Evolutionary conservation across 1,140 invertebrate species (phyloP).

Genomic region (Leptopilina boulardi): DNA sequence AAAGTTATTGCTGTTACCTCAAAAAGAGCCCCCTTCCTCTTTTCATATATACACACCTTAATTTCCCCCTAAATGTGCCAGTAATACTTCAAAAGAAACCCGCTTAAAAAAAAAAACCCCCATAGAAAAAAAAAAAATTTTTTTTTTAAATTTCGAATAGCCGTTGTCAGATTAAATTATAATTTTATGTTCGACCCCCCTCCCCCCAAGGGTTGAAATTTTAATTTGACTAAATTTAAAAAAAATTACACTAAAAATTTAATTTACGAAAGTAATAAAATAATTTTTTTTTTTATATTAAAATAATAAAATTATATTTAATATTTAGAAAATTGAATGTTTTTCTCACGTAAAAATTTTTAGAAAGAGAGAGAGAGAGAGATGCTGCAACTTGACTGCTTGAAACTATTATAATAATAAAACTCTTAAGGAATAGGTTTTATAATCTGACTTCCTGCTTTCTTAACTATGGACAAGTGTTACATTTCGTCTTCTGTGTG

Average conservation of each 20-base stretch:
- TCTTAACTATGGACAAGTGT: slow-evolving; percentile 52
- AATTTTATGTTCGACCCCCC: background rate
- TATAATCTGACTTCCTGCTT: slow-evolving; percentile 47
- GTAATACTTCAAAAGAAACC: slow-evolving; percentile 37
- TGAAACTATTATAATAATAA: slow-evolving; percentile 44
- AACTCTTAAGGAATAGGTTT: slow-evolving; percentile 34
- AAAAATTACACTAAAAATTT: too few species aligned
- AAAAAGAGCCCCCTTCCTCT: slow-evolving; percentile 49
- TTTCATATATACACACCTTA: slow-evolving; percentile 51
- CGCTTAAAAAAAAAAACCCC: background rate
- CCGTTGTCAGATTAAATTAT: too few species aligned
- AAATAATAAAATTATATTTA: background rate
- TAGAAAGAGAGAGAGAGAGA: too few species aligned
- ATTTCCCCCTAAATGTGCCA: slow-evolving; percentile 56
- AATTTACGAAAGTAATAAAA: too few species aligned
- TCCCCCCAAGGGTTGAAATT: background rate
- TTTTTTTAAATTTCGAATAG: too few species aligned
- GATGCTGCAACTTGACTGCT: background rate
- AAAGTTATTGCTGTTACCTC: slow-evolving; percentile 72
- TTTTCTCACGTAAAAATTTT: background rate
- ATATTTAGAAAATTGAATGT: background rate
- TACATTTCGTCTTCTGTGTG: slow-evolving; percentile 35
- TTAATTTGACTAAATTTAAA: too few species aligned
- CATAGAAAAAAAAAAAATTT: background rate
- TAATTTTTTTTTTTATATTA: too few species aligned